Evolutionary conservation across 2,797 vertebrate species (phyloP), one percentile per base, ranked within the genome.

Genomic region (Microctenopoma steveboyesi): DNA sequence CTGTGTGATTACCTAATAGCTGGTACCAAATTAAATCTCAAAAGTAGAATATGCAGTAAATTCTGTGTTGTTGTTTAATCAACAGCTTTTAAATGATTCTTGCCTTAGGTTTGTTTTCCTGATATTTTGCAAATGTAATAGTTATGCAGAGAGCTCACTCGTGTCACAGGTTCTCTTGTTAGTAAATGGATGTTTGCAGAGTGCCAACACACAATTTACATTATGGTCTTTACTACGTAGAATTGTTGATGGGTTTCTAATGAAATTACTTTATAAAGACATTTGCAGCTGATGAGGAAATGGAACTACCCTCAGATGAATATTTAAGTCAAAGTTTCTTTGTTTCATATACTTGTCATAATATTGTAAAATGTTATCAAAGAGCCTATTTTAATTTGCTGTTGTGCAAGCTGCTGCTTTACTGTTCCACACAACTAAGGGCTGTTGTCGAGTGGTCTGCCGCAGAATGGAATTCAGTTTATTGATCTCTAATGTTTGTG

Each of bases 191-290:
- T 53, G 40, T 45, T 81, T 35, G 64, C 69, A 66, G 73, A 25
- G 87, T 90, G 90, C 90, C 88, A 91, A 88, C 69, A 81, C 71
- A 59, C 75, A 66, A 73, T 39, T 72, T 71, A 65, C 49, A 72
- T 79, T 76, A 42, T 71, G 28, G 60, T 72, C 12, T 51, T 64
- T 42, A 49, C 16, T 37, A 15, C 61, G 54, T 65, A 60, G 18
- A 63, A 39, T 59, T 55, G 68, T 67, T 68, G 22, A 56, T 61
- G 45, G 43, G 47, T 70, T 65, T 64, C 60, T 58, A 46, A 40
- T 72, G 0, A 65, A 72, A 49, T 50, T 5, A 16, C 10, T 37
- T 64, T 67, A 47, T 13, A 15, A 39, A 56, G 18, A 78, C 43
- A 35, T 63, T 69, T 66, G 2, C n/a, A 55, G 39, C 57, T 54